These are phyloP conservation scores for Epirrhoe alternata DNA, from an alignment of 2,888 invertebrate genomes.

Conservation along the genomic window DNA sequence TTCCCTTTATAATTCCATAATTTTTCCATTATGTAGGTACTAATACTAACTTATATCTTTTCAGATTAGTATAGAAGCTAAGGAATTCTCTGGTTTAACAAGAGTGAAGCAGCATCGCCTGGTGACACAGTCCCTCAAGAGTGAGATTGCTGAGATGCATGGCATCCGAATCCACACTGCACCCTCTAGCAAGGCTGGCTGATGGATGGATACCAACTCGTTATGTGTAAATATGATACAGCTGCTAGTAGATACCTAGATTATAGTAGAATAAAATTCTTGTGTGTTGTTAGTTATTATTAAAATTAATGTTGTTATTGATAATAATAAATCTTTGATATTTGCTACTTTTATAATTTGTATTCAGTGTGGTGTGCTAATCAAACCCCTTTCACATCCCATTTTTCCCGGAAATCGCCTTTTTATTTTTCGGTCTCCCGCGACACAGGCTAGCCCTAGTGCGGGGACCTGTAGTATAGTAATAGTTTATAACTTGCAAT, in stretches of 20 bases:
- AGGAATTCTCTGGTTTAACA: constrained; percentile 88
- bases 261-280: neutral
- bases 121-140: constrained; percentile 89
- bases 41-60: too few species aligned
- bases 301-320: neutral
- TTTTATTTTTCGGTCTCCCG: too few species aligned
- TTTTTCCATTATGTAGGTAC: too few species aligned
- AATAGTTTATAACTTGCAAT: too few species aligned
- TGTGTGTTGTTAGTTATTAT: neutral
- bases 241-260: neutral
- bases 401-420: too few species aligned
- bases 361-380: too few species aligned
- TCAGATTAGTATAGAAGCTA: constrained; percentile 86
- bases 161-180: constrained; percentile 91
- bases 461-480: too few species aligned
- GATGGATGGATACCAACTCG: constrained; percentile 28
- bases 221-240: constrained; percentile 37
- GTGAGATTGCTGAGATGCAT: constrained; percentile 93
- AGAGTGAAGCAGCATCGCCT: constrained; percentile 90
- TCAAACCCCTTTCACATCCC: too few species aligned
- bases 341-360: neutral
- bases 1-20: neutral
- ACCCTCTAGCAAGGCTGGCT: constrained; percentile 50
- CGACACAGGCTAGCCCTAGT: too few species aligned
- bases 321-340: neutral